Percentiles rank a stretch among this genome's conserved stretches.
Conservation (phyloP, 1,140 invertebrate genomes). For the Drusus annulatus region DNA sequence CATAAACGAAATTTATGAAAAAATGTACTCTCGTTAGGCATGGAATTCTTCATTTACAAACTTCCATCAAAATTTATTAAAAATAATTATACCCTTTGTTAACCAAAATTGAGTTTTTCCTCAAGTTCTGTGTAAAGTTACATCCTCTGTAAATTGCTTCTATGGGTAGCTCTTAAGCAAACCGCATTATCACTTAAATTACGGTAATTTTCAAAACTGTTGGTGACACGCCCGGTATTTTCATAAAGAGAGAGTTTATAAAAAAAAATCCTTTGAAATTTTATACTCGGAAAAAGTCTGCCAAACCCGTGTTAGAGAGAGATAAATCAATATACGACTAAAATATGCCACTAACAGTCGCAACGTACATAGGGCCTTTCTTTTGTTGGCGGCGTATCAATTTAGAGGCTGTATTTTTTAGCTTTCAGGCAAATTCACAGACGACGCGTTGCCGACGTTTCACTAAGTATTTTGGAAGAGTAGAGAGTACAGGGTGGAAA, state of each 20-base stretch:
- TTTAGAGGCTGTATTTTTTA: constrained; percentile 1
- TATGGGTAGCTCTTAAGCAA: no score
- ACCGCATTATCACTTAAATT: no score
- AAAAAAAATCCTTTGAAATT: constrained; percentile 10
- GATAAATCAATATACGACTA: constrained; percentile 6
- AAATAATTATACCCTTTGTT: no score
- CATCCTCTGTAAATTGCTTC: no score
- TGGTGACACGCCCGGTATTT: constrained; percentile 2
- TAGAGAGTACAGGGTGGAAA: no score
- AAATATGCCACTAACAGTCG: not conserved
- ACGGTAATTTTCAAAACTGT: not conserved
- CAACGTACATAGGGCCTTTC: not conserved
- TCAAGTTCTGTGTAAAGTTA: no score
- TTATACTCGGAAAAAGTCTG: not conserved
- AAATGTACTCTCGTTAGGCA: no score
- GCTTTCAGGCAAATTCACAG: not conserved
- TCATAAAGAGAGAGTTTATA: not conserved
- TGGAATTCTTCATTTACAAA: no score
- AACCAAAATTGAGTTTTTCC: no score
- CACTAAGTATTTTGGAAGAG: no score
- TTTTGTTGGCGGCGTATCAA: constrained; percentile 19
- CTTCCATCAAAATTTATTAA: no score
- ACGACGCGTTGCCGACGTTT: not conserved
- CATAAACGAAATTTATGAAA: no score
- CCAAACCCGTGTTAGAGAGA: not conserved